Base-by-base conservation (phyloP, 2,797 vertebrate species). In the Picus viridis region DNA sequence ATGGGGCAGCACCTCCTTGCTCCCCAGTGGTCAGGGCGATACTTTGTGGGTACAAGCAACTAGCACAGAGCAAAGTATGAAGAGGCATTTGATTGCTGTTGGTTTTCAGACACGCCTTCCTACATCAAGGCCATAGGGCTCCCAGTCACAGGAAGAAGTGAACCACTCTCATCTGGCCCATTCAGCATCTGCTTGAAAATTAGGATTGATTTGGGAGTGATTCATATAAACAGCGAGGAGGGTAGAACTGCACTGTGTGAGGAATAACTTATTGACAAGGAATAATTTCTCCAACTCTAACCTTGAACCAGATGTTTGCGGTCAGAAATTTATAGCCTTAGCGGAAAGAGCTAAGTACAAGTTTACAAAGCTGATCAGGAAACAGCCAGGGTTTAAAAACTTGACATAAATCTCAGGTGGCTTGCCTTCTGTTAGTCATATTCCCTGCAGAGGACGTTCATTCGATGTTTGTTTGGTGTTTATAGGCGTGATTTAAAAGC, bases 291-390 rank as follows among this genome's bases (percentile, higher is more conserved):
- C 29, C 45, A 56, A 20, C 43, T 54, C 73, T 90, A 93, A 73
- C 67, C 76, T 94, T 79, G 86, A 76, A 94, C 78, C 71, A 86
- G 79, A 68, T 86, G 68, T 78, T 88, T 92, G 73, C 83, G 63
- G 49, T 89, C 79, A 54, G 64, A 89, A 78, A 57, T 91, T 91
- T 83, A 92, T 76, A 72, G 73, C 32, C 49, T 58, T 43, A 68
- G 70, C 67, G 63, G 49, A 89, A 89, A 85, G 49, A 86, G 47
- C 75, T 94, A 70, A 90, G 53, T 83, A 47, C 26, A 47, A 59
- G 41, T 83, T 89, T 76, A 88, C 95, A 75, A 61, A 88, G 22
- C 76, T 89, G 86, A 85, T 73, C n/a, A 47, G 57, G 70, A 92
- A 39, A 90, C 70, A 83, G 63, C 9, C 30, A 32, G 22, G 83